phyloP scores from a whole-genome alignment of 2,888 invertebrate species.

The Carpatolechia fugitivella region DNA sequence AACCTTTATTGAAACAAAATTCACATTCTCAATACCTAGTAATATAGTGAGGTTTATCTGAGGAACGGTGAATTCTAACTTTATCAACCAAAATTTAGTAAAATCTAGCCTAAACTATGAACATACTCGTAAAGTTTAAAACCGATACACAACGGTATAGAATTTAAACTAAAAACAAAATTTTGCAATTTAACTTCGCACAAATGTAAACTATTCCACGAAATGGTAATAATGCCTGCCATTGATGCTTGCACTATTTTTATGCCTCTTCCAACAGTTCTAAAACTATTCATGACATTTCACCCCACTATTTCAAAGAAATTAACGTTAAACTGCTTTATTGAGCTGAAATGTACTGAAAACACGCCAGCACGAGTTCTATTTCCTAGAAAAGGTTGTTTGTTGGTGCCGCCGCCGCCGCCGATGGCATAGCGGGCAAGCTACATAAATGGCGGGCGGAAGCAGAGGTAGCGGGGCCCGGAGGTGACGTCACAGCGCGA shows the following conservation, averaged over 20 bases:
- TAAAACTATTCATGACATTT: not conserved
- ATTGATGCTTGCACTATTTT: not conserved
- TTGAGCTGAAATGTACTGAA: too few relatives aligned
- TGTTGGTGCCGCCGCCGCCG: not conserved
- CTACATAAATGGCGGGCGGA: slow-evolving; percentile 47
- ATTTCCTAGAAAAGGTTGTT: not conserved
- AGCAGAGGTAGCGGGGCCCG: slow-evolving; percentile 48
- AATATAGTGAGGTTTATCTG: too few relatives aligned
- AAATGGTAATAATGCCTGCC: slow-evolving; percentile 1
- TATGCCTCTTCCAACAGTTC: not conserved
- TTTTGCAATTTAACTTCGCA: too few relatives aligned
- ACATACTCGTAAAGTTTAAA: too few relatives aligned
- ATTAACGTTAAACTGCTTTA: not conserved
- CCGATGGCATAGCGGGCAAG: not conserved
- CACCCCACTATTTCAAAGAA: not conserved
- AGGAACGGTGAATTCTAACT: too few relatives aligned
- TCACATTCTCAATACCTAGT: too few relatives aligned
- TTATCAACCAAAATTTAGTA: too few relatives aligned
- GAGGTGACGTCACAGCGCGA: slow-evolving; percentile 70
- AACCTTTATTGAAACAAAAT: too few relatives aligned
- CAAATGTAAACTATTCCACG: not conserved
- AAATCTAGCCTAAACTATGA: too few relatives aligned
- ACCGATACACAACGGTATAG: too few relatives aligned
- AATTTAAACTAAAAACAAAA: too few relatives aligned
- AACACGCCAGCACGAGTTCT: not conserved